Evolutionary conservation across 2,888 invertebrate genomes (phyloP).

Genomic region (Callyntrura guangdongensis): DNA sequence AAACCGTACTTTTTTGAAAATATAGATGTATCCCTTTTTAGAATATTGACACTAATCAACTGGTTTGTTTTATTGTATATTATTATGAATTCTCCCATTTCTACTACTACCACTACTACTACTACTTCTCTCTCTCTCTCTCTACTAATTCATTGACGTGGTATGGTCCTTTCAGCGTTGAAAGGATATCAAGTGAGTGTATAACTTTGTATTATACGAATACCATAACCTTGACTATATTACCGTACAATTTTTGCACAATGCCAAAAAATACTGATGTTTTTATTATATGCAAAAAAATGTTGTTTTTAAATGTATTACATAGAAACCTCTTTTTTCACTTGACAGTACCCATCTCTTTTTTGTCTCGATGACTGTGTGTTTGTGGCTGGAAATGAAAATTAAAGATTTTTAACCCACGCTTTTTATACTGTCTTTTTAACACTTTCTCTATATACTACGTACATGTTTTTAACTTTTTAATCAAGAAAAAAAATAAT

Average conservation of each 20-base stretch:
- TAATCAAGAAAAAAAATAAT: no score
- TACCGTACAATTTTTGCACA: conserved; percentile 61
- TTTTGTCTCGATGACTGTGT: conserved; percentile 62
- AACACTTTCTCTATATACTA: not conserved
- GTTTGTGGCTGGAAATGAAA: conserved; percentile 45
- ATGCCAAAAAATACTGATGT: conserved; percentile 63
- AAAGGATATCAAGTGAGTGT: conserved; percentile 82
- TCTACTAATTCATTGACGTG: conserved; percentile 77
- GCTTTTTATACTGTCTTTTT: no score
- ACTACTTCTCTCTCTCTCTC: conserved; percentile 35
- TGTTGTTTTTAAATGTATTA: not conserved
- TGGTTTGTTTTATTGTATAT: conserved; percentile 65
- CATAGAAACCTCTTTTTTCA: conserved; percentile 25
- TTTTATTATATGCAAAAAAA: no score
- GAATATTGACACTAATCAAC: conserved; percentile 64
- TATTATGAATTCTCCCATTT: conserved; percentile 36
- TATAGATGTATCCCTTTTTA: conserved; percentile 2
- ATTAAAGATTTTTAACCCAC: conserved; percentile 36
- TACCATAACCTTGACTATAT: not conserved
- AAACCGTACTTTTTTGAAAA: not conserved
- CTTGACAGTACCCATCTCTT: conserved; percentile 14
- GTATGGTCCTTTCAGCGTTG: conserved; percentile 81
- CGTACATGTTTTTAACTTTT: no score
- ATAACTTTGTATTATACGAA: conserved; percentile 40
- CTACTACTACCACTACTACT: conserved; percentile 56